Conservation (phyloP, 2,797 vertebrate genomes). For the Pangasius sanitwongsei region DNA sequence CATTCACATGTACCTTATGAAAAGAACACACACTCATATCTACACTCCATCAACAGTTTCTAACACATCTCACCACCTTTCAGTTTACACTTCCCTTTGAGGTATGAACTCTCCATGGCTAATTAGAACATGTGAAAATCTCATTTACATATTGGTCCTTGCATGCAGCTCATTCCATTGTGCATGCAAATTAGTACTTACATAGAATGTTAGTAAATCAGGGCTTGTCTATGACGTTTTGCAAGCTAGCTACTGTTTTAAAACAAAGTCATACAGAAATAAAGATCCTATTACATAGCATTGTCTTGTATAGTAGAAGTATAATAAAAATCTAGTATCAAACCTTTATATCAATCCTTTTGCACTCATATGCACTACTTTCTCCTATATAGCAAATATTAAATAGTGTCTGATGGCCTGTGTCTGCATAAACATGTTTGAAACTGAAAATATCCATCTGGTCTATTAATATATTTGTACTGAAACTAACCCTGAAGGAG, state of each 20-base stretch:
- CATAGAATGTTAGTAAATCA: background rate
- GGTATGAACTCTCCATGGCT: background rate
- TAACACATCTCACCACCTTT: background rate
- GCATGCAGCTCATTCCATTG: background rate
- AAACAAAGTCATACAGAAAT: background rate
- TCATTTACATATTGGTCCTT: background rate
- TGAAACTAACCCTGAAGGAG: slow-evolving; percentile 92
- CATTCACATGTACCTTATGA: background rate
- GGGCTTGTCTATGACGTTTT: background rate
- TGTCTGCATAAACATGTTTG: background rate
- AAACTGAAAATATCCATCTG: background rate
- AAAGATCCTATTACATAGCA: background rate
- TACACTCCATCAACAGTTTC: background rate
- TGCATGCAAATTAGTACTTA: background rate
- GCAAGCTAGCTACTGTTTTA: background rate
- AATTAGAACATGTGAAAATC: background rate
- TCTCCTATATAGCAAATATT: background rate
- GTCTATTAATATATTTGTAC: slow-evolving; percentile 11
- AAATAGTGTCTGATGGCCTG: background rate
- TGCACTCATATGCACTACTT: background rate
- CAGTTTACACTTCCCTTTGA: background rate
- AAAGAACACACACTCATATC: background rate
- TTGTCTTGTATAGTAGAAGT: background rate
- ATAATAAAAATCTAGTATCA: background rate
- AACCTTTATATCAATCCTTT: background rate